A percentile compares a stretch with the other conserved stretches of the same genome.
These are phyloP conservation scores for Heterochromis multidens DNA, from an alignment of 2,113 vertebrate genomes.

Conservation along the genomic window DNA sequence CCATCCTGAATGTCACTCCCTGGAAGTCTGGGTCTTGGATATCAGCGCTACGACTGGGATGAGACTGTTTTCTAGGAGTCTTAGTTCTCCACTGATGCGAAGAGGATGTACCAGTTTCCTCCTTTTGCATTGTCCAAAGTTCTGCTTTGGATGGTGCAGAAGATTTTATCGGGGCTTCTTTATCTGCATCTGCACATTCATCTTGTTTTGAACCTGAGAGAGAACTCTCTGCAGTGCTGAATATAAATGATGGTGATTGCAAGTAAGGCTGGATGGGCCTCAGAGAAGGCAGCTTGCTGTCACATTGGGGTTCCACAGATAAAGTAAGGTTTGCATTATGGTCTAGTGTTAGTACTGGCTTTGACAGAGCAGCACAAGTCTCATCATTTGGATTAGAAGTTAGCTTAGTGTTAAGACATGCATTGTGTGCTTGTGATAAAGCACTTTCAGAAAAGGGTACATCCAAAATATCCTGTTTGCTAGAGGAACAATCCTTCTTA, in stretches of 20 bases:
- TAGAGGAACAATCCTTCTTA: background rate
- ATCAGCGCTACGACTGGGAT: constrained; percentile 74
- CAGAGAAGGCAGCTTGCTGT: background rate
- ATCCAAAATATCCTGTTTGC: background rate
- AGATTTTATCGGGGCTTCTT: background rate
- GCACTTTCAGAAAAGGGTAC: background rate
- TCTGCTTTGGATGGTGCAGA: background rate
- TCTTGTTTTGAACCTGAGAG: background rate
- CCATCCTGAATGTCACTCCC: constrained; percentile 83
- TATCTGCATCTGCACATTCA: background rate
- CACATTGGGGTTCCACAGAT: background rate
- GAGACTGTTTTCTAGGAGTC: constrained; percentile 79
- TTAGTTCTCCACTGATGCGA: constrained; percentile 12
- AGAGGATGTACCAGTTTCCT: background rate
- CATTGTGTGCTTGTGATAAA: background rate
- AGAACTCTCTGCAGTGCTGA: background rate
- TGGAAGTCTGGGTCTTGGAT: constrained; percentile 76
- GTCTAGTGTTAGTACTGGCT: constrained; percentile 34
- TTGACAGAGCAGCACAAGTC: background rate
- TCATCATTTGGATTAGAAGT: background rate
- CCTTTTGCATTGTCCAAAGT: background rate
- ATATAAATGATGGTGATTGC: background rate
- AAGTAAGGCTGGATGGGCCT: background rate
- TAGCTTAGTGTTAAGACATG: background rate
- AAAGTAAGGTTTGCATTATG: constrained; percentile 55